Evolutionary conservation across 2,797 vertebrate genomes (phyloP).

Genomic region (Sebastes hopkinsi): DNA sequence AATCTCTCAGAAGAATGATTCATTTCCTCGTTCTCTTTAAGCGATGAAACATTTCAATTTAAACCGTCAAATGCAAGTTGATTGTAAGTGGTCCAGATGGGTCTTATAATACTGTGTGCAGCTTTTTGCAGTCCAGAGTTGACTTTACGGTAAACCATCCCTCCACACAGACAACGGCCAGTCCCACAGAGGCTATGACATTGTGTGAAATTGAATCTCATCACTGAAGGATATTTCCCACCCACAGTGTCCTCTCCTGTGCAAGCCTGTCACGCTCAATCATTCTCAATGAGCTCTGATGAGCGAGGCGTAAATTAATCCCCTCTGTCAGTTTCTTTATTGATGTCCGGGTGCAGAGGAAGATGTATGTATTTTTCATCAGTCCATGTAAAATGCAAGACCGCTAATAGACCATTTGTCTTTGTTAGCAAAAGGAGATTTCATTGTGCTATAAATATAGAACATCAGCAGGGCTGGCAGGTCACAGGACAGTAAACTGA

Average conservation of each 20-base stretch:
- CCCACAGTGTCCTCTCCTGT: constrained; percentile 52
- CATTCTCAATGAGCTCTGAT: constrained; percentile 70
- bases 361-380: constrained; percentile 77
- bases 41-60: background rate
- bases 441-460: constrained; percentile 43
- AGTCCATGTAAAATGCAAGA: constrained; percentile 75
- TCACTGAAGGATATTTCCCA: constrained; percentile 68
- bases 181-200: constrained; percentile 50
- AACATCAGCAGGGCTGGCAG: constrained; percentile 30
- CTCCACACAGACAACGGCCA: background rate
- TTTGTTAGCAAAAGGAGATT: constrained; percentile 58
- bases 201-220: constrained; percentile 66
- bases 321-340: constrained; percentile 66
- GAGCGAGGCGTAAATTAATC: constrained; percentile 60
- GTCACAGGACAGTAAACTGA: constrained; percentile 10
- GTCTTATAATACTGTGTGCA: background rate
- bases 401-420: constrained; percentile 73
- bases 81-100: background rate
- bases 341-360: constrained; percentile 60
- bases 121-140: background rate
- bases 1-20: background rate
- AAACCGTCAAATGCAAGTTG: background rate
- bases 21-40: background rate
- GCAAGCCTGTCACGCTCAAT: constrained; percentile 69
- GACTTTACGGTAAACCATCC: background rate